Evolutionary conservation across 1,140 invertebrate genomes (phyloP).

Genomic region (Bombus fervidus): DNA sequence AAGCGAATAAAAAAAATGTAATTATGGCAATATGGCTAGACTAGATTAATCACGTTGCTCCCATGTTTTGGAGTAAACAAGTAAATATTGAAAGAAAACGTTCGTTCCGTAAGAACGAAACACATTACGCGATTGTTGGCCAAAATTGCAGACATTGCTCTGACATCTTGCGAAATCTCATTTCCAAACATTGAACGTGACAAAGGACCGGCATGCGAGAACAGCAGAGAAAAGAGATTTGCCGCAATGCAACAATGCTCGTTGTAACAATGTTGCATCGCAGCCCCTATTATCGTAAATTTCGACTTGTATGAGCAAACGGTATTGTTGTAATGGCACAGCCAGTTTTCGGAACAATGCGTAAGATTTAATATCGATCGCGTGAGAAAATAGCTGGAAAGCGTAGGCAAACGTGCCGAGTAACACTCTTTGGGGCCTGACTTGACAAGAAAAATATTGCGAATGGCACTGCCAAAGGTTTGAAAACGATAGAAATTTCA

Average conservation of each 20-base stretch:
- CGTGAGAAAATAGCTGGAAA: neutral
- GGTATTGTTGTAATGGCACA: too few species aligned
- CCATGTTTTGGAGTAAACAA: neutral
- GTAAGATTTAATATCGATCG: neutral
- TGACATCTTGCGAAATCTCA: neutral
- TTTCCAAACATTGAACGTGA: neutral
- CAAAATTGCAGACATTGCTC: neutral
- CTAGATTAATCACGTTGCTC: neutral
- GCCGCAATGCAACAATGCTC: too few species aligned
- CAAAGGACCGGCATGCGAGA: neutral
- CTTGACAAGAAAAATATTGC: neutral
- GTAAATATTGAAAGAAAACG: neutral
- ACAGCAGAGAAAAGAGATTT: too few species aligned
- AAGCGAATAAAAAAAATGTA: neutral
- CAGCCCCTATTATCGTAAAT: neutral
- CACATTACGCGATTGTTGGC: neutral
- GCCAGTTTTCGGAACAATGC: neutral
- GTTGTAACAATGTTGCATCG: too few species aligned
- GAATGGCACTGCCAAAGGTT: slow-evolving; percentile 7
- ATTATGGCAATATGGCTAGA: neutral
- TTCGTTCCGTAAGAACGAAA: neutral
- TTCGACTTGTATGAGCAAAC: neutral
- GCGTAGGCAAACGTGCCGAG: neutral
- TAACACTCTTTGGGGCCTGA: neutral
- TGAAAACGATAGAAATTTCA: slow-evolving; percentile 1